Conservation (phyloP, 2,888 invertebrate genomes). For the Clusia tigrina region DNA sequence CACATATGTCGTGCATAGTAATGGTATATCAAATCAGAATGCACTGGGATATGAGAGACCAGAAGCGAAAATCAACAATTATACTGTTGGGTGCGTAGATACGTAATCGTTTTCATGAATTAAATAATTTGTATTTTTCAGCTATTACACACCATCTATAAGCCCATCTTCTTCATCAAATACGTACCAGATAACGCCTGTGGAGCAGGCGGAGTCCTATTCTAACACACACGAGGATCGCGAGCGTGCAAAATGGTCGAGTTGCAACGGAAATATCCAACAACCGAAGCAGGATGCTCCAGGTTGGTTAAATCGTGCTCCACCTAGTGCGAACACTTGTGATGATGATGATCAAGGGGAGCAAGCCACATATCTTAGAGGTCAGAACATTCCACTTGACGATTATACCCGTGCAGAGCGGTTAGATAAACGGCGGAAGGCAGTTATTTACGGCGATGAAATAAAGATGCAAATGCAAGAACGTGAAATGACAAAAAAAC, state of each 20-base stretch:
- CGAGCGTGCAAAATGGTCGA: constrained; percentile 78
- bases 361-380: constrained; percentile 75
- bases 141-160: constrained; percentile 52
- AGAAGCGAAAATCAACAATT: constrained; percentile 47
- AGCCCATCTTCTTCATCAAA: constrained; percentile 60
- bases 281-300: constrained; percentile 55
- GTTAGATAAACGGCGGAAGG: constrained; percentile 82
- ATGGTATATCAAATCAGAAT: too few relatives aligned
- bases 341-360: constrained; percentile 60
- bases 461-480: constrained; percentile 87
- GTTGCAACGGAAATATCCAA: constrained; percentile 65
- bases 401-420: constrained; percentile 81
- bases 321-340: constrained; percentile 67
- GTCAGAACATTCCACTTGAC: constrained; percentile 86
- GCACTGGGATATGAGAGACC: constrained; percentile 39
- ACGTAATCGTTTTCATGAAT: not conserved
- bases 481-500: constrained; percentile 76
- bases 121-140: constrained; percentile 22
- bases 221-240: constrained; percentile 67
- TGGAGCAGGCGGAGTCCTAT: constrained; percentile 57
- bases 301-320: constrained; percentile 68
- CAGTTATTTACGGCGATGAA: constrained; percentile 85
- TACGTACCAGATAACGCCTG: constrained; percentile 58
- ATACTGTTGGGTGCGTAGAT: constrained; percentile 37
- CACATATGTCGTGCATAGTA: constrained; percentile 40